Evolutionary conservation across 1,140 invertebrate genomes (phyloP).

Genomic region (Phocides pigmalion): DNA sequence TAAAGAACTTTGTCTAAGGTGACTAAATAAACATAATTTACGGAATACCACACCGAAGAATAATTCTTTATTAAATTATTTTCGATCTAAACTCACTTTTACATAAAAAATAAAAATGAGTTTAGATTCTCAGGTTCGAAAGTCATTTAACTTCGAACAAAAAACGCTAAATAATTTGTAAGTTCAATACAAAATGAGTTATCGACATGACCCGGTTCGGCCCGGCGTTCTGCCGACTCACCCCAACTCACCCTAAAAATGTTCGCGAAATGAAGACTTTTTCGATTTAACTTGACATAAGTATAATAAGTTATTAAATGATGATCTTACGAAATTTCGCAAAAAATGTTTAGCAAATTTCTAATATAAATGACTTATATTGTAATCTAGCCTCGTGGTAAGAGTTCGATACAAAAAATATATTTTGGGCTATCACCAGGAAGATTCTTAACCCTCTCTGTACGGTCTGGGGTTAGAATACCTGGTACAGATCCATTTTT

Average conservation of each 20-base stretch:
- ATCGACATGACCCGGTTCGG: constrained; percentile 42
- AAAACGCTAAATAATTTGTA: constrained; percentile 35
- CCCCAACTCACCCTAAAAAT: constrained; percentile 12
- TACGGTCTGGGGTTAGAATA: no score
- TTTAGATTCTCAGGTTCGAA: constrained; percentile 6
- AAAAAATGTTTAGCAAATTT: background rate
- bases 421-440: no score
- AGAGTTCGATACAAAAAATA: no score
- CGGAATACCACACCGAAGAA: background rate
- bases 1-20: no score
- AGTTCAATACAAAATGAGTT: constrained; percentile 36
- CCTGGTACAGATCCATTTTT: no score
- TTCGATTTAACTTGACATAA: constrained; percentile 31
- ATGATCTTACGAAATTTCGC: constrained; percentile 2
- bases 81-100: constrained; percentile 7
- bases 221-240: constrained; percentile 18
- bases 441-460: no score
- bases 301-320: constrained; percentile 22
- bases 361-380: no score
- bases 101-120: constrained; percentile 15
- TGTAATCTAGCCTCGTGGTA: no score
- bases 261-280: constrained; percentile 33
- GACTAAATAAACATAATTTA: no score
- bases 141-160: constrained; percentile 33
- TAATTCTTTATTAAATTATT: background rate